Base-by-base conservation (phyloP, 2,797 vertebrate species). In the Spinus pinus region DNA sequence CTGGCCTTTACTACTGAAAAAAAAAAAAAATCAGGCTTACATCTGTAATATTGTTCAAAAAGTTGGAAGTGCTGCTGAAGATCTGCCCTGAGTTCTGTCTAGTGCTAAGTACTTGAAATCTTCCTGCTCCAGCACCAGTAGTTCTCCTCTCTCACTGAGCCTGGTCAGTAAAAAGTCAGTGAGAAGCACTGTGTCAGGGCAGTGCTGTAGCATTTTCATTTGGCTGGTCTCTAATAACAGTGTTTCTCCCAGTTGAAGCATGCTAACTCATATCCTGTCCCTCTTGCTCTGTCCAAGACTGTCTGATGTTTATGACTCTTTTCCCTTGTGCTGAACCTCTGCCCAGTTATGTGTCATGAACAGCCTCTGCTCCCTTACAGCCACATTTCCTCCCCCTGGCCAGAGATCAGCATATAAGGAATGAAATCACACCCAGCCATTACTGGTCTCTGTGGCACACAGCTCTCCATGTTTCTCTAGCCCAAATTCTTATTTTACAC, bases 351-450 rank as follows among this genome's bases (percentile, higher is more conserved):
- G 82, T 85, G 78, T 95, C 90, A 95, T 60, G 53, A 84, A 9
- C 72, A 70, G 82, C 46, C 39, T 88, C 89, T 73, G n/a, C 77
- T 90, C 80, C 85, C 79, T 93, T 47, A 39, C 46, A 89, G 82
- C n/a, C 57, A 0, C 27, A 64, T 58, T 94, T 88, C 89, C 70
- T 67, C 12, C 2, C 74, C 49, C 85, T 74, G 93, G 79, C 65
- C 66, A 33, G 93, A 79, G 77, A 94, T 10, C 19, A 42, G 85
- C 50, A 79, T 47, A 78, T 0, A 2, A 92, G 86, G 93, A 97
- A 94, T 93, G 90, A 94, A 94, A 85, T 84, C 94, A 79, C 91
- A 96, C 93, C 94, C 82, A 96, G 82, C 30, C 51, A 7, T 91
- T 84, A 93, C 30, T 81, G 82, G 46, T 81, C 91, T 94, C 89